Evolutionary conservation across 2,888 invertebrate genomes (phyloP), one percentile per base, ranked within the genome.

Genomic region (Sphaeridia pumilis): DNA sequence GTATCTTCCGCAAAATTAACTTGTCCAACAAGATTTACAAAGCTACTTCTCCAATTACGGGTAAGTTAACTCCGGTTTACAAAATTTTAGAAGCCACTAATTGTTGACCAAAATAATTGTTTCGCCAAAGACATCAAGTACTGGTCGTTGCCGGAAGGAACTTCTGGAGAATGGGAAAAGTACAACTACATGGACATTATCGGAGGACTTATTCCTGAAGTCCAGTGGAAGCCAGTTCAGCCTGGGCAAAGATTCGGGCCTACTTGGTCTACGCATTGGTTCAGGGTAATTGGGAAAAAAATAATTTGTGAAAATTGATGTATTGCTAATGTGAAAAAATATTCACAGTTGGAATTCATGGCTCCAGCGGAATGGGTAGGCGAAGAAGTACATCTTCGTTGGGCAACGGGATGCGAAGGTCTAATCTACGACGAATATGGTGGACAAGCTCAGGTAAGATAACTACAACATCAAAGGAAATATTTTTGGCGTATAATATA

Each of bases 221-320:
- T n/a, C n/a, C n/a, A n/a, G n/a, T n/a, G n/a, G n/a, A n/a, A n/a
- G n/a, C n/a, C n/a, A n/a, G n/a, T n/a, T n/a, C n/a, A n/a, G n/a
- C n/a, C n/a, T n/a, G n/a, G n/a, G n/a, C n/a, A n/a, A n/a, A n/a
- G n/a, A n/a, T 69, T 68, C 59, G 70, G 70, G 17, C 67, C 66
- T 34, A 73, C 72, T 3, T 74, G 74, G 74, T 66, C 71, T 2
- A 75, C 74, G 2, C 74, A 74, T 64, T 75, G 74, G 73, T 74
- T 75, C 57, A 68, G 66, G 60, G 68, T 69, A 35, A 35, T 25
- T 21, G n/a, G 24, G 14, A 24, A 43, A 48, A 4, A 14, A 31
- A 31, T 10, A 41, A 27, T n/a, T n/a, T n/a, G 26, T 5, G 17
- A 46, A 17, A 46, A 7, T 4, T 20, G n/a, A 31, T 14, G 12